Evolutionary conservation across 30 jellyfish, hydroid and myxozoan genomes (phyloP), one percentile per base, ranked within the genome.

Genomic region (Aurelia aurita): DNA sequence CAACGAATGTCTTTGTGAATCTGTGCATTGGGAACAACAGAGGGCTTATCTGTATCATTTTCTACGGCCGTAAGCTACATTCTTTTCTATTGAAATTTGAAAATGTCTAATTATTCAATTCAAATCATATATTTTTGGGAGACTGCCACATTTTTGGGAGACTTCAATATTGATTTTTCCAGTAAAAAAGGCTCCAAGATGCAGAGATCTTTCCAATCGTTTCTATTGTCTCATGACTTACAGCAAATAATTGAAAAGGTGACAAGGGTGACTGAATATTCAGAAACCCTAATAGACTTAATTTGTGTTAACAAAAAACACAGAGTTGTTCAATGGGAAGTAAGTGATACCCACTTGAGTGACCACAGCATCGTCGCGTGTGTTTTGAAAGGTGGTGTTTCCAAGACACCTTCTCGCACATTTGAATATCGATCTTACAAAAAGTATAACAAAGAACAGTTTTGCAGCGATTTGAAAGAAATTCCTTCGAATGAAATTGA

Each of bases 281-380:
- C 87, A 84, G 93, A 83, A 32, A 68, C 91, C 18, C 85, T 64
- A 66, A 66, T 68, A 35, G 91, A 66, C 91, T 54, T 63, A 0
- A 80, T 31, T 60, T 79, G 81, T 34, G 72, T 85, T 45, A 85
- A 85, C 95, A 85, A 72, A 47, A 74, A 85, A 51, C 95, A 85
- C 83, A 72, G 83, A 63, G 76, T 85, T 60, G 88, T 85, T 85
- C 95, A 85, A 72, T 62, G 84, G 82, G 83, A 74, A 58, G 95
- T 74, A 68, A 58, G 19, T 85, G 84, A 85, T 62, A 62, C 88
- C 82, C 83, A 61, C 76, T 47, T 85, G 83, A 72, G 95, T 85
- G 88, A 60, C 88, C 95, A 85, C 81, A 74, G 83, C 87, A 85
- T 72, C 88, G 85, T 85, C 53, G 84, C 63, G 11, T 86, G 95